phyloP scores from a whole-genome alignment of 2,888 invertebrate species.

The Conomelus anceps region DNA sequence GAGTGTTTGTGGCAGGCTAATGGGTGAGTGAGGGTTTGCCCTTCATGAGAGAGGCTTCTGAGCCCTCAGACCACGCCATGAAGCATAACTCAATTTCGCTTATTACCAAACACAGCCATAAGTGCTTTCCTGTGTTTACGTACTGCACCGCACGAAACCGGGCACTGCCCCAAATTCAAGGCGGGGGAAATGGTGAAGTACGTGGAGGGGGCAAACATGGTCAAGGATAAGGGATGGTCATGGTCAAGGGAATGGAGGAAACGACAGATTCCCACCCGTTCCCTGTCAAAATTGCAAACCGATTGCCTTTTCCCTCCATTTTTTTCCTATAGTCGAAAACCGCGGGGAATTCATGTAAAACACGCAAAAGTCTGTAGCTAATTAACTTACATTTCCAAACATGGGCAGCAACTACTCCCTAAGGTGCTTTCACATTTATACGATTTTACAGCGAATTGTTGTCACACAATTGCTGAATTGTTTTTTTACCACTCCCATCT shows the following conservation, averaged over 20 bases:
- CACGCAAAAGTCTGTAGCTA: background rate
- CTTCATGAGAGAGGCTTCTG: background rate
- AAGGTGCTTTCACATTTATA: too few relatives aligned
- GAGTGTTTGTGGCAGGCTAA: background rate
- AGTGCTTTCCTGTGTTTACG: background rate
- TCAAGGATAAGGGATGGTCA: too few relatives aligned
- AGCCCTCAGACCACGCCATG: background rate
- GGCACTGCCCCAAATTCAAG: background rate
- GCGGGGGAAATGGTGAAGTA: background rate
- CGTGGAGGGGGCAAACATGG: background rate
- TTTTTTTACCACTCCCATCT: too few relatives aligned
- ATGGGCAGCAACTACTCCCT: background rate
- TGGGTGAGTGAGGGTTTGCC: background rate
- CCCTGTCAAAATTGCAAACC: background rate
- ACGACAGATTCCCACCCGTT: too few relatives aligned
- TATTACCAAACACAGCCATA: background rate
- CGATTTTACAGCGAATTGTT: too few relatives aligned
- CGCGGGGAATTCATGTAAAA: background rate
- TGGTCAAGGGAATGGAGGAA: too few relatives aligned
- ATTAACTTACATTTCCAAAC: background rate
- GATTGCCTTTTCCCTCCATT: background rate
- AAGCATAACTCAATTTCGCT: background rate
- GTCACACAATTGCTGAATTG: too few relatives aligned
- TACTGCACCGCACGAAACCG: background rate
- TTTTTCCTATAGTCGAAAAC: background rate